Conservation (phyloP, 64 coral and sea anemone species). For the Montipora foliosa region DNA sequence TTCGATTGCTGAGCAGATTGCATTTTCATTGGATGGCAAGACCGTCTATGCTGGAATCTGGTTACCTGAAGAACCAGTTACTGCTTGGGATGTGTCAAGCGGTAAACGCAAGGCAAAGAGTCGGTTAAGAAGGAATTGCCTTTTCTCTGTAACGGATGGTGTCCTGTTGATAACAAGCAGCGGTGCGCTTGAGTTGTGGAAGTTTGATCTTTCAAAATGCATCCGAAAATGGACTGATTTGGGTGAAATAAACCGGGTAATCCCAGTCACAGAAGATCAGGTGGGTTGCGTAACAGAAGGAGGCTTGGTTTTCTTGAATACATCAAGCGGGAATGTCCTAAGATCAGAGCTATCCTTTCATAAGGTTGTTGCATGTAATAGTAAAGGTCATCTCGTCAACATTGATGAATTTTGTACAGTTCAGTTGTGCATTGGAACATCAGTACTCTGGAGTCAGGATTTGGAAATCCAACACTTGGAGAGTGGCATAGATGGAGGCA, state of each 20-base stretch:
- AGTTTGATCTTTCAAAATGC: neutral
- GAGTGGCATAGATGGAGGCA: neutral
- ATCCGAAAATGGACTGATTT: neutral
- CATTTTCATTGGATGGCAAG: neutral
- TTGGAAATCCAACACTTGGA: neutral
- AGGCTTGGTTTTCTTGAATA: neutral
- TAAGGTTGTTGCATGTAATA: conserved; percentile 5
- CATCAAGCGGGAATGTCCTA: neutral
- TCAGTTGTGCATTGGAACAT: neutral
- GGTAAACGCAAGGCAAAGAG: neutral
- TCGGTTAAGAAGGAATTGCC: no score
- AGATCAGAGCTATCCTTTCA: neutral
- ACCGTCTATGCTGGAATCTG: neutral
- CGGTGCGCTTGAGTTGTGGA: neutral
- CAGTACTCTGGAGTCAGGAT: neutral
- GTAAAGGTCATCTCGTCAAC: conserved; percentile 6
- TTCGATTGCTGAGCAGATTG: neutral
- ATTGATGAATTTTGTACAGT: neutral
- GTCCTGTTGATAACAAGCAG: neutral
- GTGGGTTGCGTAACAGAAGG: neutral
- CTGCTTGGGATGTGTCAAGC: neutral
- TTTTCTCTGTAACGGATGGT: neutral
- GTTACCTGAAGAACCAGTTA: neutral
- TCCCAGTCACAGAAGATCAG: neutral
- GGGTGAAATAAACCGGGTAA: neutral